Conservation (phyloP, 1,140 invertebrate genomes). For the Heterodera schachtii region DNA sequence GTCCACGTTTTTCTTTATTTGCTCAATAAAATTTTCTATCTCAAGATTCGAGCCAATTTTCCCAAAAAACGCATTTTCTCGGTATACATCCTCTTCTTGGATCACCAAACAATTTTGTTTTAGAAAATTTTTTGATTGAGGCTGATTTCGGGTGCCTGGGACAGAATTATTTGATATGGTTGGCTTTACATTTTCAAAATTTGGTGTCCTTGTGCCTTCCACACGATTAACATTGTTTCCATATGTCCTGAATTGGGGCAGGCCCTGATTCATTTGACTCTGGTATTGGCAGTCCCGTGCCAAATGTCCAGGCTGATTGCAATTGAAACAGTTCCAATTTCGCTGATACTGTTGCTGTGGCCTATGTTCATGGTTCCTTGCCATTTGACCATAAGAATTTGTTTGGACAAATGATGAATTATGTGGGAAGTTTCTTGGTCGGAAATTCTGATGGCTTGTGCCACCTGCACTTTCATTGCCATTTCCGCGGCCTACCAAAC, state of each 20-base stretch:
- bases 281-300: neutral
- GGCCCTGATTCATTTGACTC: no score
- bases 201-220: no score
- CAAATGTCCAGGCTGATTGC: neutral
- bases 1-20: neutral
- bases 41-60: no score
- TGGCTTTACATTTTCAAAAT: no score
- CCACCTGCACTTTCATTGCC: neutral
- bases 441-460: no score
- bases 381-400: neutral
- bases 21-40: no score
- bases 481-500: neutral
- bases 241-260: neutral
- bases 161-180: no score
- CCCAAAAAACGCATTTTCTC: no score
- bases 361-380: neutral
- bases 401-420: neutral
- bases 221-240: no score
- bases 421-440: no score
- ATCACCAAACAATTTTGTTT: no score
- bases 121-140: neutral
- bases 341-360: neutral
- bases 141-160: no score
- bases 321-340: slow-evolving; percentile 8
- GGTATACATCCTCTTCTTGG: neutral